Base-by-base conservation (phyloP, 2,888 invertebrate genomes). In the Opisthograptis luteolata region DNA sequence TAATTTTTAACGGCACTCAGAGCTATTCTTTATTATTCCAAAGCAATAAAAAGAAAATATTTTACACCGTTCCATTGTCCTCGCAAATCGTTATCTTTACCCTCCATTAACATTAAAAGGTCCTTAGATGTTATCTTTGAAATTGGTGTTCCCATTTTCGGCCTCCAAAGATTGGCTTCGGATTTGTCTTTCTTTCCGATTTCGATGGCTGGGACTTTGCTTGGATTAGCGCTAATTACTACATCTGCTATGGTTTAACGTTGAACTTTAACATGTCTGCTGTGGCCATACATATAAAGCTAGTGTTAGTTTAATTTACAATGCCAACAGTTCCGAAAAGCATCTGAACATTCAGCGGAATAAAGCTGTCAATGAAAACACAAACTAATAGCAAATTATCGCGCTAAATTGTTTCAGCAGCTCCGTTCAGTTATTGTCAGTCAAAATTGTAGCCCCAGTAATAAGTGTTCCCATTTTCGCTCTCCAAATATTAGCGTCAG, bases 121-220 rank as follows among this genome's bases (percentile, higher is more conserved):
- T 57, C 61, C 60, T 66, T 46, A 58, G 79, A 80, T 78, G 71
- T 71, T 82, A 82, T 82, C 77, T 63, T 58, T 58, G 69, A 73
- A 81, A 83, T 84, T 83, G 81, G 77, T 68, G 62, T 63, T 61
- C 70, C 76, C 68, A 69, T 76, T 79, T 77, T 66, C 64, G 68
- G 66, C 66, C 70, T 70, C 61, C 59, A 60, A 68, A 73, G 77
- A 80, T 79, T 76, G 71, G 69, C 58, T 58, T 40, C 12, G 22
- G 63, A 68, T 79, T 76, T 73, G 68, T 69, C 66, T 65, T 60
- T 20, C 27, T 35, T 30, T 10, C 4, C 13, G 13, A 30, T 31
- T 48, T 8, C 10, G 12, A 17, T 10, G 9, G 20, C 12, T 20
- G 37, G 24, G 43, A 36, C 20, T 7, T 10, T 9, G 4, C 1